Evolutionary conservation across 2,113 vertebrate genomes (phyloP).

Genomic region (Calonectris borealis): DNA sequence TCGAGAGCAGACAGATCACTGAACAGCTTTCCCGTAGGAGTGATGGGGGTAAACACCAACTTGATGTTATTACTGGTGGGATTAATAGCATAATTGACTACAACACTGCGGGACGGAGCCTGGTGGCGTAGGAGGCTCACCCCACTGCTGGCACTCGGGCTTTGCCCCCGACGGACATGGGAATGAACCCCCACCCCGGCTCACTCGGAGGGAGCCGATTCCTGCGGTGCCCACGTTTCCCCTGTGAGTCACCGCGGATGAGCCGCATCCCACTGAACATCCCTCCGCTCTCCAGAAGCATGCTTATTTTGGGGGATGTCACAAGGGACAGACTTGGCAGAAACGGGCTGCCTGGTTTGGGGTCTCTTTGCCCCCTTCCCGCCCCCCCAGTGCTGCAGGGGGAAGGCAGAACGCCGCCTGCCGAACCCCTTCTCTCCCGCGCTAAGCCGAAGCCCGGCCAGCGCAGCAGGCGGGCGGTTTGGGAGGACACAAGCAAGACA

Average conservation of each 20-base stretch:
- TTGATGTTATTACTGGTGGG: background rate
- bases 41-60: slow-evolving; percentile 41
- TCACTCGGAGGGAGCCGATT: background rate
- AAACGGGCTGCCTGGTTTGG: background rate
- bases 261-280: background rate
- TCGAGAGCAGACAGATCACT: slow-evolving; percentile 25
- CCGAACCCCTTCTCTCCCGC: background rate
- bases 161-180: fast-evolving
- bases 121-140: background rate
- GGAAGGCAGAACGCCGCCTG: background rate
- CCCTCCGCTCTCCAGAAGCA: background rate
- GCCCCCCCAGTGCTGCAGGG: fast-evolving
- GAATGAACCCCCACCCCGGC: background rate
- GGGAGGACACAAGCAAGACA: background rate
- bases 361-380: background rate
- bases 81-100: background rate
- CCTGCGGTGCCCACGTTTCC: background rate
- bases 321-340: background rate
- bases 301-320: background rate
- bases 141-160: background rate
- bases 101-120: background rate
- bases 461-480: background rate
- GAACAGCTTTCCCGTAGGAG: slow-evolving; percentile 52
- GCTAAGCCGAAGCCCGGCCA: background rate
- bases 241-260: background rate